Base-by-base conservation (phyloP, 2,113 vertebrate genomes). In the Himantopus leucocephalus region DNA sequence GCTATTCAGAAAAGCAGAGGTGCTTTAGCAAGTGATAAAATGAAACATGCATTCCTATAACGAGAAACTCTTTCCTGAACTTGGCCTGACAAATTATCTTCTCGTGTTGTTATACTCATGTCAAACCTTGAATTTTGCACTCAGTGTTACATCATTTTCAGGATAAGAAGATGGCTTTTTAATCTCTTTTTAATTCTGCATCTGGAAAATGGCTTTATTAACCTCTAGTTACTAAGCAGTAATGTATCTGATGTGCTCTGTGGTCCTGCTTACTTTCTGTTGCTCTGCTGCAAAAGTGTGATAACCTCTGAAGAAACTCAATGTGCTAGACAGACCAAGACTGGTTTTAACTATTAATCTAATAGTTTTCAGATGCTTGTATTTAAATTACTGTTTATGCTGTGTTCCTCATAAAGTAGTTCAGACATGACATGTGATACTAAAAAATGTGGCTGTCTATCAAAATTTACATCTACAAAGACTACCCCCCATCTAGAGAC, bases 151-250 rank as follows among this genome's bases (percentile, higher is more conserved):
- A 87, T 66, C 23, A 29, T 93, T 86, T 85, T 78, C 60, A 86
- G 52, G 58, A 53, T 85, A 90, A 77, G 39, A 80, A n/a, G 68
- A 62, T 81, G 35, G 35, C 58, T 94, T 95, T 85, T 86, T 41
- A 92, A 78, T 92, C 23, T 96, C 47, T 72, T 84, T 67, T 82
- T 50, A 85, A 92, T 94, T 90, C 48, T 72, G 18, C 78, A 77
- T 37, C 94, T 81, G 30, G 79, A 86, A 97, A 86, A 87, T 76
- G 47, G 6, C 66, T 94, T 92, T 95, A 80, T 92, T 93, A 78
- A 93, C 88, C 43, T 80, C 72, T 81, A 48, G 34, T 88, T 93
- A 93, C 39, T 91, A 91, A 81, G 66, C 53, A 94, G 68, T 91
- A 81, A 89, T 79, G 34, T n/a, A 75, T 86, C 80, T 95, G 90